phyloP scores from a whole-genome alignment of 1,140 invertebrate genomes.

The Gerris buenoi region DNA sequence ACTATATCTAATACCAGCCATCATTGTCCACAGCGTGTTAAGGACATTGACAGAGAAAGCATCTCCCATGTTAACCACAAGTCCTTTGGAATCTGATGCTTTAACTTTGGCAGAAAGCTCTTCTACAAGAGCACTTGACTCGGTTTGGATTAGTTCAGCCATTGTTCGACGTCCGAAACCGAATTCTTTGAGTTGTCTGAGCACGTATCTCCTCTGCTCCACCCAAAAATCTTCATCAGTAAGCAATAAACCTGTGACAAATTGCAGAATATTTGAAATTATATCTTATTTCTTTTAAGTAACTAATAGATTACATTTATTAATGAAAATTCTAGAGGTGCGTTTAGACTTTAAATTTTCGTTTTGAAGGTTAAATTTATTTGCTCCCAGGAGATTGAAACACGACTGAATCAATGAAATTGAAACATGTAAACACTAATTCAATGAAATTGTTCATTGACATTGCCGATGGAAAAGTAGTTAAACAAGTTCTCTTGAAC shows the following conservation, averaged over 20 bases:
- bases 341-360: no score
- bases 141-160: constrained; percentile 50
- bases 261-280: no score
- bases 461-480: no score
- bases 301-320: no score
- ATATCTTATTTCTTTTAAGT: no score
- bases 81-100: constrained; percentile 8
- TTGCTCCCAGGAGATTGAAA: no score
- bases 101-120: constrained; percentile 32
- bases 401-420: no score
- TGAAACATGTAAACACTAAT: no score
- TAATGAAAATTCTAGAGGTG: no score
- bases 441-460: no score
- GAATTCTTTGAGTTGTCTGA: constrained; percentile 62
- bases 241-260: constrained; percentile 48
- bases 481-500: no score
- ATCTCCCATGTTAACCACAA: constrained; percentile 44
- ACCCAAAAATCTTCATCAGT: constrained; percentile 66
- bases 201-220: constrained; percentile 63
- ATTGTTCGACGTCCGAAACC: constrained; percentile 63
- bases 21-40: constrained; percentile 75
- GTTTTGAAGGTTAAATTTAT: no score
- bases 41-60: constrained; percentile 58
- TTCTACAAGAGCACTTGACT: constrained; percentile 42
- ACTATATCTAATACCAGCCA: constrained; percentile 51